Evolutionary conservation across 2,888 invertebrate species (phyloP), one percentile per base, ranked within the genome.

Genomic region (Acrobasis repandana): DNA sequence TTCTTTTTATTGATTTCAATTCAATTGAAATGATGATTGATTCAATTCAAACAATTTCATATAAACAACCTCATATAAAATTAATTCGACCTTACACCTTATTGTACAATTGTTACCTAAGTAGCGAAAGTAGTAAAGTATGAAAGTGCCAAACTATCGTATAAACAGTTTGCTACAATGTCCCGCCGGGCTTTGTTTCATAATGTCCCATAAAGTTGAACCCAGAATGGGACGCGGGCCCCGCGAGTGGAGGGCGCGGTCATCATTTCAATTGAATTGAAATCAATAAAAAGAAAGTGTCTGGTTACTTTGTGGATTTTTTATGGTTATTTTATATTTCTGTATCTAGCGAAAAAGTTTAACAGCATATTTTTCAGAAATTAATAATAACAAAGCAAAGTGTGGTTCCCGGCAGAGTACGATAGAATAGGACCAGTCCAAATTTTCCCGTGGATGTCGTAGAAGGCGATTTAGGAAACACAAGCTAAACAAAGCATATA

Each of bases 121-220:
- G n/a, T n/a, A 75, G 70, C 70, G 69, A 18, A 59, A 69, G 69
- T 74, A 68, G 73, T 73, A 74, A 80, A 83, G 77, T 81, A 79
- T 76, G 75, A 65, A 80, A 82, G 81, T 86, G 83, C 84, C 86
- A 85, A 82, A 84, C 84, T 85, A 83, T 77, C 71, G 79, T 67
- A 67, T 72, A 72, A 81, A 84, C 85, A 82, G 83, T 86, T 80
- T 71, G 78, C 73, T 82, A 82, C 81, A 80, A 74, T 82, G 84
- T 85, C 82, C 83, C 85, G 70, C 52, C 59, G 80, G 79, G 68
- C 75, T 76, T 72, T 79, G 82, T 82, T 84, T 80, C 83, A 83
- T 84, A 83, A 83, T 79, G 82, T 79, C 76, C 77, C 77, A 79
- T 86, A 86, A 87, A 86, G 84, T 86, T 80, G 73, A 80, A 79